Conservation (phyloP, 2,113 vertebrate genomes). For the Ictalurus punctatus region DNA sequence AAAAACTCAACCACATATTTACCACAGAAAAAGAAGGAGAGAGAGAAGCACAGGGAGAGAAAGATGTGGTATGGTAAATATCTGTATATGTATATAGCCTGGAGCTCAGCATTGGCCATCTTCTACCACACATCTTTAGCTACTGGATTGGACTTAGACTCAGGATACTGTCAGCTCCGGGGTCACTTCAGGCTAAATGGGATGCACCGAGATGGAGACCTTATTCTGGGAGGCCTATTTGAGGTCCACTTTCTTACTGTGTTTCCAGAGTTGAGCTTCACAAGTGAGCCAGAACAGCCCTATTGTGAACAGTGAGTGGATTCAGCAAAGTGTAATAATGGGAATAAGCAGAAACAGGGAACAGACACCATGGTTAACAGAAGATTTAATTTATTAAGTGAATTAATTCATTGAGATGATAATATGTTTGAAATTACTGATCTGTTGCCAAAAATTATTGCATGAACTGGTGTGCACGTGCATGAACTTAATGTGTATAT, state of each 20-base stretch:
- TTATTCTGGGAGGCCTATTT: slow-evolving; percentile 65
- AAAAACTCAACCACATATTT: background rate
- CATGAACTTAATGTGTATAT: background rate
- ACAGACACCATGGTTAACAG: background rate
- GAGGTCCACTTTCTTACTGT: slow-evolving; percentile 58
- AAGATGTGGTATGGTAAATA: slow-evolving; percentile 10
- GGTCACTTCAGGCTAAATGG: slow-evolving; percentile 50
- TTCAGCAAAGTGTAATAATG: background rate
- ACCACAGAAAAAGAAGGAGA: background rate
- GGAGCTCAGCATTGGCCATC: background rate
- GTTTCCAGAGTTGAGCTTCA: slow-evolving; percentile 59
- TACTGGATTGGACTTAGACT: background rate
- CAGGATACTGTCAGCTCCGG: slow-evolving; percentile 47
- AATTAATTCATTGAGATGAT: background rate
- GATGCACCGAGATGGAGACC: slow-evolving; percentile 55
- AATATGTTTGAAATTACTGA: background rate
- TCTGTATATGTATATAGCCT: slow-evolving; percentile 16
- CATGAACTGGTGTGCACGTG: background rate
- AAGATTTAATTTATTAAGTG: background rate
- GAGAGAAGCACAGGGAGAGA: background rate
- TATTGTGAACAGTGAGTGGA: slow-evolving; percentile 62
- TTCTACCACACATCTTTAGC: background rate
- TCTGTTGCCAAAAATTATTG: background rate
- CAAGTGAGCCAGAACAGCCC: slow-evolving; percentile 57
- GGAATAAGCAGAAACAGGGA: background rate